Evolutionary conservation across 2,797 vertebrate genomes (phyloP), one percentile per base, ranked within the genome.

Genomic region (Gobio occitaniae): DNA sequence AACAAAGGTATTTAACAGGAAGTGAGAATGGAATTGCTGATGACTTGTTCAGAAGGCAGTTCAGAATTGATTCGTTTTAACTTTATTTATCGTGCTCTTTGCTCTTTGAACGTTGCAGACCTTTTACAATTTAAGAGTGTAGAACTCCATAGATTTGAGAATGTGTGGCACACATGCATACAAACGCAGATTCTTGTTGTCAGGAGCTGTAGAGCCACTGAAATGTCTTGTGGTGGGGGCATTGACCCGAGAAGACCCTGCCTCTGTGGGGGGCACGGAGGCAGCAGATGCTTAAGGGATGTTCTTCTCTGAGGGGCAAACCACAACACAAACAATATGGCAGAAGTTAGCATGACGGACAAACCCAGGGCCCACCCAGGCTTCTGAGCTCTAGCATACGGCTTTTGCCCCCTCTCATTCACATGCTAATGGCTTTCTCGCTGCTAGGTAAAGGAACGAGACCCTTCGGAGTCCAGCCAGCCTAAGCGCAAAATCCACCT

Each of bases 241-340:
- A 71, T 13, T 84, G 89, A 87, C 83, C 86, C 68, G 21, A 56
- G 54, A 52, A 82, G 85, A 87, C 83, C 87, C 61, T 59, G 76
- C 32, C 54, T 81, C 8, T 82, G 47, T 54, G 74, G 36, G 41
- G 78, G 48, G 36, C 61, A 9, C 17, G 0, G 25, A 63, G 17
- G 66, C 25, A 70, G 44, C 80, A 85, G 70, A 80, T 84, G 83
- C 72, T 76, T 71, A 50, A 69, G 44, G 61, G 72, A 54, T 75
- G 66, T 75, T 69, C 21, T 63, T 48, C 52, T 72, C 70, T 61
- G 71, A 63, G 80, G 77, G 78, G 50, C 41, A 36, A 70, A 79
- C 77, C 25, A 59, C 19, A 80, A 78, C 74, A 80, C 50, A 86
- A 84, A 78, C 77, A 86, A 74, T 81, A 82, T 76, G 84, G 19